Evolutionary conservation across 2,888 invertebrate species (phyloP), one percentile per base, ranked within the genome.

Genomic region (Eulithis prunata): DNA sequence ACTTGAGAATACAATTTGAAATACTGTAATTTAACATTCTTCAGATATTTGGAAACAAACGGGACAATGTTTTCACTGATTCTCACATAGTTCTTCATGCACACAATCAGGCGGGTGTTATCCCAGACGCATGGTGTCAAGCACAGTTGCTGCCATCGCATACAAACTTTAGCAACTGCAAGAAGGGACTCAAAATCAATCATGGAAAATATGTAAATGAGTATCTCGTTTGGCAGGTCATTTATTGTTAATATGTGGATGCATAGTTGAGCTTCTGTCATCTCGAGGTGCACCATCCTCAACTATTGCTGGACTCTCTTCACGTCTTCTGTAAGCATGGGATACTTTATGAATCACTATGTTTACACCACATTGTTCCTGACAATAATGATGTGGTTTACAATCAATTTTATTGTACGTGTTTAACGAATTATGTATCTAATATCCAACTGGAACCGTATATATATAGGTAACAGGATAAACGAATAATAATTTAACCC

Each of bases 1-100:
- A 93, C 89, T 83, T 93, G 92, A 74, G 91, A 89, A 85, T 93
- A 93, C 78, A 93, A 86, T 77, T 93, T 93, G 75, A 93, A 93
- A 88, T 93, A 93, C 88, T 93, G 93, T 72, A 93, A 78, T 85
- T 93, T 93, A 28, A 93, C 93, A 86, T 91, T 88, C 78, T 93
- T 93, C 69, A 93, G 87, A 87, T 92, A 92, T 79, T 89, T 90
- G 68, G 93, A 90, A 66, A 93, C 93, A 81, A 91, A 91, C 77
- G 93, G 93, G 80, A 93, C 91, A 81, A 93, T 91, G 73, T 87
- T 91, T 77, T 93, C 92, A 81, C 88, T 89, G 76, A 93, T 91
- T 73, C 85, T 89, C 65, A 89, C 85, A 85, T 93, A 93, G 77
- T 93, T 93, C 75, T 93, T 93, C 93, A 93, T 93, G 78, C 93